These are phyloP conservation scores for Eupithecia tripunctaria DNA, from an alignment of 2,888 invertebrate species.

Conservation along the genomic window DNA sequence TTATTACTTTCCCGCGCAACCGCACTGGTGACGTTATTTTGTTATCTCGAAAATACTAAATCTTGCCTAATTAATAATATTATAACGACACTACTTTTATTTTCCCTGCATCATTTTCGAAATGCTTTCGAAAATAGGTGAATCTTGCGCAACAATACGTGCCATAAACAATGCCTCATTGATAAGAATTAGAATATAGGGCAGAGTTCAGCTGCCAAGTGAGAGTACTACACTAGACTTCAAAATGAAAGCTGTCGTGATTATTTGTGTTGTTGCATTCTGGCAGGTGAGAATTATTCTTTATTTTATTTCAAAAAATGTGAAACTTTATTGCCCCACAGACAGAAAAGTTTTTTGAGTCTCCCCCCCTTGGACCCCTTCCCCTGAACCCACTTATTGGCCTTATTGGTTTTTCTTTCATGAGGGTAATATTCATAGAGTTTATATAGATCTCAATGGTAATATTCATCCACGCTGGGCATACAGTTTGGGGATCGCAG, in stretches of 20 bases:
- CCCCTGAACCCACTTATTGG: no score
- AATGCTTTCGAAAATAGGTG: conserved; percentile 3
- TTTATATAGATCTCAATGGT: no score
- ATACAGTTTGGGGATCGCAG: no score
- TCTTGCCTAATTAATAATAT: neutral
- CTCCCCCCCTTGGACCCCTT: no score
- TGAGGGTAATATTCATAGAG: no score
- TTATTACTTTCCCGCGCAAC: no score
- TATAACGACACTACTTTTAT: neutral
- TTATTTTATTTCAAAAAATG: neutral
- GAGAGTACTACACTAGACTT: conserved; percentile 16
- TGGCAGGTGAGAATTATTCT: conserved; percentile 25
- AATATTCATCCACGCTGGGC: no score
- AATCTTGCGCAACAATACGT: neutral
- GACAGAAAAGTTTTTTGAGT: no score
- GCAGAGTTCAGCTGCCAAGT: neutral
- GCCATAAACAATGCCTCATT: neutral
- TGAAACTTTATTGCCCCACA: no score
- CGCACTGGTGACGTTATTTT: neutral
- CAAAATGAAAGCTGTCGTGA: conserved; percentile 28
- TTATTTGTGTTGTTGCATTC: conserved; percentile 30
- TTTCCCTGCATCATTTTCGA: neutral
- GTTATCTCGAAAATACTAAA: neutral
- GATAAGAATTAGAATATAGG: conserved; percentile 13
- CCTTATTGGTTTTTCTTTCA: no score